phyloP scores from a whole-genome alignment of 2,888 invertebrate genomes.

The Noctua janthe region DNA sequence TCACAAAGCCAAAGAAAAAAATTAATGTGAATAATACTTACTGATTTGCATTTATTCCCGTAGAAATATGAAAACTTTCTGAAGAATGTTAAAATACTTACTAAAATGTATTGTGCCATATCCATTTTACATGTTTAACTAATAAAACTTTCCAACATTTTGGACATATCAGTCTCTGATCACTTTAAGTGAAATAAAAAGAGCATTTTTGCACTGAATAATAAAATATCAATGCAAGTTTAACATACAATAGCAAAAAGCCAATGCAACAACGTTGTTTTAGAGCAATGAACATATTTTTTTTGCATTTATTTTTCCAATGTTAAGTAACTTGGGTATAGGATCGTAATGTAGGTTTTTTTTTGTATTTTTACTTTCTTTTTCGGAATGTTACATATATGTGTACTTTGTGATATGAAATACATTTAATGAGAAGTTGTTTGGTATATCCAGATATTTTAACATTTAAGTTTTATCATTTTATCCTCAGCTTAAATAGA shows the following conservation, averaged over 20 bases:
- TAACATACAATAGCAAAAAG: conserved; percentile 56
- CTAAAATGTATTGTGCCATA: conserved; percentile 69
- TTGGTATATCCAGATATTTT: conserved; percentile 75
- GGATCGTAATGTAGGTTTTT: conserved; percentile 78
- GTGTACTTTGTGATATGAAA: conserved; percentile 88
- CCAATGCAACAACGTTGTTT: conserved; percentile 67
- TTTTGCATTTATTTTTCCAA: conserved; percentile 87
- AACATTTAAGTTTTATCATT: conserved; percentile 79
- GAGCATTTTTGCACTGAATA: conserved; percentile 19
- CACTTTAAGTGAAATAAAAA: conserved; percentile 63
- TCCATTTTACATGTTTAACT: conserved; percentile 63
- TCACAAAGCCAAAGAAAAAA: conserved; percentile 89
- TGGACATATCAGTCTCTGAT: conserved; percentile 64
- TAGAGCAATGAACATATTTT: conserved; percentile 68
- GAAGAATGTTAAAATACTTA: conserved; percentile 64
- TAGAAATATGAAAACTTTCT: conserved; percentile 73
- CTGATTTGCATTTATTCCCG: conserved; percentile 83
- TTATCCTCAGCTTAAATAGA: conserved; percentile 70
- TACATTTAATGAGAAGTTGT: conserved; percentile 81
- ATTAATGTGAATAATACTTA: conserved; percentile 79
- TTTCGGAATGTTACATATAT: conserved; percentile 72
- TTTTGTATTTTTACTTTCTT: conserved; percentile 82
- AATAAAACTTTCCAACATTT: conserved; percentile 47
- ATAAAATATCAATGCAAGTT: conserved; percentile 57
- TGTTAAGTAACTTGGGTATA: conserved; percentile 79